These are phyloP conservation scores for Otolemur crassicaudatus DNA, from an alignment of 2,797 vertebrate genomes.

Conservation along the genomic window DNA sequence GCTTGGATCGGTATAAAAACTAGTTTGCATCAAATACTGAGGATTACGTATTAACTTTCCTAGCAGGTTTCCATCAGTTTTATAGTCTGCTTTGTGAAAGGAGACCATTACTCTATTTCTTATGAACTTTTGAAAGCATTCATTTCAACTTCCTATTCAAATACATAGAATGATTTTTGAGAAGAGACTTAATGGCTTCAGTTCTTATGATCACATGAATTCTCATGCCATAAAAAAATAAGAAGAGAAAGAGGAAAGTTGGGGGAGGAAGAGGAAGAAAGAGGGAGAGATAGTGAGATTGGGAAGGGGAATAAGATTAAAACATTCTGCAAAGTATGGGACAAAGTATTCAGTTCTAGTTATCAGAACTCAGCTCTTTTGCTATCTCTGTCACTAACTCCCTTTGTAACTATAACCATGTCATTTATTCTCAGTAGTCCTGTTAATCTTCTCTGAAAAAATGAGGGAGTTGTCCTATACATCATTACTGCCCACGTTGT, in stretches of 20 bases:
- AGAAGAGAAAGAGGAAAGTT: background rate
- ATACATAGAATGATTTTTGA: conserved; percentile 36
- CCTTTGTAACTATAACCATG: conserved; percentile 17
- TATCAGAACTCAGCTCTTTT: background rate
- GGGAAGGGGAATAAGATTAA: background rate
- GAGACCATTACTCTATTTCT: conserved; percentile 38
- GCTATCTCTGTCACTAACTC: background rate
- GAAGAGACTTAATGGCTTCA: background rate
- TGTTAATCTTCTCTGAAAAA: conserved; percentile 37
- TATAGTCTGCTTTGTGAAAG: conserved; percentile 49
- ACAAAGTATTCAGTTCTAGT: background rate
- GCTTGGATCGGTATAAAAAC: conserved; percentile 40
- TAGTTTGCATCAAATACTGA: conserved; percentile 66
- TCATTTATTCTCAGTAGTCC: background rate
- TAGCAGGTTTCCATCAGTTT: conserved; percentile 48
- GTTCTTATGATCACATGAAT: background rate
- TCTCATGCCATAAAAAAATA: conserved; percentile 38
- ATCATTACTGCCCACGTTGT: background rate
- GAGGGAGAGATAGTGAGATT: background rate
- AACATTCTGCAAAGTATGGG: conserved; percentile 7
- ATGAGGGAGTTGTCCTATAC: background rate
- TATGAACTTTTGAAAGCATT: conserved; percentile 44
- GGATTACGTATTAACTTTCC: conserved; percentile 60
- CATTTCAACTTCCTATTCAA: conserved; percentile 27
- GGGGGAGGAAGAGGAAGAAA: background rate